Conservation (phyloP, 2,113 vertebrate genomes). For the Pluvianellus socialis region DNA sequence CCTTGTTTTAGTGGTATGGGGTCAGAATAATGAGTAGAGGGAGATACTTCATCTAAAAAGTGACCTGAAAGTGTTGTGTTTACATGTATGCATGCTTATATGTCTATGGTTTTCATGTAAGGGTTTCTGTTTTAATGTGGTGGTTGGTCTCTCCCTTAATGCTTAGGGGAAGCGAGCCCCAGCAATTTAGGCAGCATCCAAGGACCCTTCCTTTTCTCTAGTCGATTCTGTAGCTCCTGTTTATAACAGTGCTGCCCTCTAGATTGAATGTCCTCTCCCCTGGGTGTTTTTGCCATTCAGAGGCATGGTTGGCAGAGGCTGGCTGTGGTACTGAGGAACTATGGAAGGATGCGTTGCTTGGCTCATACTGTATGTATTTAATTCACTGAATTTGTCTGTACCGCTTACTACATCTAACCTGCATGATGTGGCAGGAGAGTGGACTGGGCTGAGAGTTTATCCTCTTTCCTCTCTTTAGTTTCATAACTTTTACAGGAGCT, state of each 20-base stretch:
- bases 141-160: not conserved
- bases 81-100: not conserved
- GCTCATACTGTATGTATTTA: not conserved
- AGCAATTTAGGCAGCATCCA: not conserved
- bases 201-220: not conserved
- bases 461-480: not conserved
- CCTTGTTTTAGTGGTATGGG: not conserved
- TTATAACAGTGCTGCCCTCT: not conserved
- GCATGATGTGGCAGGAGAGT: not conserved
- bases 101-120: not conserved
- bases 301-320: not conserved
- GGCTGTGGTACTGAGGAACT: not conserved
- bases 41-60: not conserved
- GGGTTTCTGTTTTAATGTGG: not conserved
- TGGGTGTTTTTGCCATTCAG: not conserved
- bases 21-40: not conserved
- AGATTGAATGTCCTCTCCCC: not conserved
- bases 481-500: not conserved
- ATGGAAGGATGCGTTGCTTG: not conserved
- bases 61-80: not conserved
- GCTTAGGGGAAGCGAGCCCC: not conserved
- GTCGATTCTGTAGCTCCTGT: not conserved
- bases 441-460: not conserved
- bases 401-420: not conserved
- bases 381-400: not conserved